These are phyloP conservation scores for Tragelaphus buxtoni DNA, from an alignment of 2,113 vertebrate genomes.

Conservation along the genomic window DNA sequence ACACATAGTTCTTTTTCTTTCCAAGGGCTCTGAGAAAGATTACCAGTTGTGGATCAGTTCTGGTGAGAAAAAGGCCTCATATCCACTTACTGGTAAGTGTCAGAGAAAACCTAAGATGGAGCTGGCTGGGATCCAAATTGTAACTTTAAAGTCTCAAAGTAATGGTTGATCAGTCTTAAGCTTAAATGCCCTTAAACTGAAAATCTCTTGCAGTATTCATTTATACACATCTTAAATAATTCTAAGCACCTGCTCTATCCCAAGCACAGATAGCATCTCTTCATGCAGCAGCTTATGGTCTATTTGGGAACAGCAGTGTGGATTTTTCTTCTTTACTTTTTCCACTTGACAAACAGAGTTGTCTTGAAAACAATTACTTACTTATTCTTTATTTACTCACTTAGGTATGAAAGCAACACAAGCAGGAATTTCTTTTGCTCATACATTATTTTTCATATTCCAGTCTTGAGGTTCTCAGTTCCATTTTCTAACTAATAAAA, in stretches of 20 bases:
- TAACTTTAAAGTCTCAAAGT: background rate
- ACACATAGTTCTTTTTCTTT: conserved; percentile 1
- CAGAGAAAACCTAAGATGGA: background rate
- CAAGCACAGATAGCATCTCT: background rate
- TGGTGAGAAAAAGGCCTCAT: conserved; percentile 87
- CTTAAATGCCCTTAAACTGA: background rate
- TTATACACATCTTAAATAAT: background rate
- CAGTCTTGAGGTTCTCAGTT: conserved; percentile 50
- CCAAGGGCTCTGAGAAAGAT: conserved; percentile 86
- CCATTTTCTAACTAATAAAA: background rate
- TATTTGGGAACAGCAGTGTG: background rate
- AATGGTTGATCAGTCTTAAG: background rate
- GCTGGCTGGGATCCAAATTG: background rate
- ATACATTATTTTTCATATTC: conserved; percentile 9
- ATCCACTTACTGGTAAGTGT: conserved; percentile 88
- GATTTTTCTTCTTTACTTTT: background rate
- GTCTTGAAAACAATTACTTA: background rate
- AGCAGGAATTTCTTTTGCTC: background rate
- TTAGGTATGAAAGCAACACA: background rate
- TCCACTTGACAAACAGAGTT: background rate
- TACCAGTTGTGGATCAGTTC: conserved; percentile 91
- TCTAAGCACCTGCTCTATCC: background rate
- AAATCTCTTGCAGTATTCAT: background rate
- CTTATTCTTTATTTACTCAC: background rate
- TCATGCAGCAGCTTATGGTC: background rate